A percentile compares a stretch with the other conserved stretches of the same genome.
Conservation (phyloP, 2,113 vertebrate species). For the Saguinus imperator region DNA sequence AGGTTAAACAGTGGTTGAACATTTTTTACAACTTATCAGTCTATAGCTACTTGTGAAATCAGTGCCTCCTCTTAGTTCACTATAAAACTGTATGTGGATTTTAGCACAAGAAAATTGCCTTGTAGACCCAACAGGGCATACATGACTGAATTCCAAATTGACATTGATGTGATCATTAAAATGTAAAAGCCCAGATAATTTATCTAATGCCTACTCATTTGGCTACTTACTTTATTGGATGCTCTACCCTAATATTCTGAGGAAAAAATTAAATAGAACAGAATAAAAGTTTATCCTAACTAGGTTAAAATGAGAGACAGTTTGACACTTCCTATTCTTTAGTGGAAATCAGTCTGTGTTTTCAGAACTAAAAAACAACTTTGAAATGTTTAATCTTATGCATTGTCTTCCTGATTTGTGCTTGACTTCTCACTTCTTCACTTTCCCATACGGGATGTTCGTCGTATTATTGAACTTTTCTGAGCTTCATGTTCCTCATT, state of each 20-base stretch:
- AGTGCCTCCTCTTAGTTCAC: not conserved
- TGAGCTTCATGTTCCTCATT: not conserved
- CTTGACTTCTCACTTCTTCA: not conserved
- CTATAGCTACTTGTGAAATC: constrained; percentile 24
- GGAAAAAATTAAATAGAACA: constrained; percentile 25
- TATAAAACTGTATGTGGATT: constrained; percentile 8
- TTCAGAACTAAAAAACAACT: constrained; percentile 3
- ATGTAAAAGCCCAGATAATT: not conserved
- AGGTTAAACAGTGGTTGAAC: not conserved
- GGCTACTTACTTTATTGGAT: not conserved
- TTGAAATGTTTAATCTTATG: not conserved
- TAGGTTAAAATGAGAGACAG: not conserved
- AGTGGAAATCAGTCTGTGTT: not conserved
- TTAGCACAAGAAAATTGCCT: constrained; percentile 1
- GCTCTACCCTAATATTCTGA: not conserved
- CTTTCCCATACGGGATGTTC: not conserved
- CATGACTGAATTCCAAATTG: not conserved
- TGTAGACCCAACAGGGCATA: not conserved
- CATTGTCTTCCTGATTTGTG: not conserved
- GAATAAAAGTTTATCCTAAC: not conserved
- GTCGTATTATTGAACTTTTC: not conserved
- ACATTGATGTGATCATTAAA: not conserved
- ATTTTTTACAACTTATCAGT: not conserved
- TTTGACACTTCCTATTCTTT: not conserved
- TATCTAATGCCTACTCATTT: not conserved